Conservation (phyloP, 2,113 vertebrate genomes). For the Excalfactoria chinensis region DNA sequence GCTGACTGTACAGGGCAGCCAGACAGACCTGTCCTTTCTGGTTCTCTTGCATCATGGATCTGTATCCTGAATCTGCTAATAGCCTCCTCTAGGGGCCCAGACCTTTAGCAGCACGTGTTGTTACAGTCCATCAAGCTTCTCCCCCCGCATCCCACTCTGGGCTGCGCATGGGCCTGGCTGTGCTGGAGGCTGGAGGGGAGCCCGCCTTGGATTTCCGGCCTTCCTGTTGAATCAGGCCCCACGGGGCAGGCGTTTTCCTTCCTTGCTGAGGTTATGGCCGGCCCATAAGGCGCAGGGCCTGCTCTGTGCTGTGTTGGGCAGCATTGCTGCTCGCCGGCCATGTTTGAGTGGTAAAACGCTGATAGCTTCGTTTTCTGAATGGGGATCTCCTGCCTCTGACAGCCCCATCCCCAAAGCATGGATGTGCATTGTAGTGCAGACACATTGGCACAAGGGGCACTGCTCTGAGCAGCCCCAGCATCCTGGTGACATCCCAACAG, state of each 20-base stretch:
- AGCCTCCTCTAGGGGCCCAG: constrained; percentile 34
- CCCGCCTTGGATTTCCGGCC: constrained; percentile 71
- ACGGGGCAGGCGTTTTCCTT: constrained; percentile 64
- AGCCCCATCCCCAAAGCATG: no score
- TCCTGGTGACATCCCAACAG: neutral
- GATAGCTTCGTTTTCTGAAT: constrained; percentile 52
- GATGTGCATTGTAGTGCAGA: neutral
- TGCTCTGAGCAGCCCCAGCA: neutral
- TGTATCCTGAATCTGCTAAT: constrained; percentile 20
- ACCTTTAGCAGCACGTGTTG: constrained; percentile 42
- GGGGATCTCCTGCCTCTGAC: neutral
- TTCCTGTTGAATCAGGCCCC: constrained; percentile 66
- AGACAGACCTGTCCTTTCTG: constrained; percentile 31
- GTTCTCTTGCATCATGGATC: constrained; percentile 6
- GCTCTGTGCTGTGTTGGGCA: neutral
- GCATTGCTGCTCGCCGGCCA: neutral
- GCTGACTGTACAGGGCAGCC: neutral
- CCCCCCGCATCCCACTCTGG: neutral
- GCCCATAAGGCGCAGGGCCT: neutral
- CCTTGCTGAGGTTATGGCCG: neutral
- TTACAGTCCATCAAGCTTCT: constrained; percentile 30
- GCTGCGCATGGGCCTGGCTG: constrained; percentile 31
- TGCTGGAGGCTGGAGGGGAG: constrained; percentile 54
- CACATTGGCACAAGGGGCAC: rapidly evolving
- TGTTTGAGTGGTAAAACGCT: constrained; percentile 39